Percentiles rank a stretch among this genome's conserved stretches.
These are phyloP conservation scores for Oegoconia quadripuncta DNA, from an alignment of 2,888 invertebrate genomes.

Conservation along the genomic window DNA sequence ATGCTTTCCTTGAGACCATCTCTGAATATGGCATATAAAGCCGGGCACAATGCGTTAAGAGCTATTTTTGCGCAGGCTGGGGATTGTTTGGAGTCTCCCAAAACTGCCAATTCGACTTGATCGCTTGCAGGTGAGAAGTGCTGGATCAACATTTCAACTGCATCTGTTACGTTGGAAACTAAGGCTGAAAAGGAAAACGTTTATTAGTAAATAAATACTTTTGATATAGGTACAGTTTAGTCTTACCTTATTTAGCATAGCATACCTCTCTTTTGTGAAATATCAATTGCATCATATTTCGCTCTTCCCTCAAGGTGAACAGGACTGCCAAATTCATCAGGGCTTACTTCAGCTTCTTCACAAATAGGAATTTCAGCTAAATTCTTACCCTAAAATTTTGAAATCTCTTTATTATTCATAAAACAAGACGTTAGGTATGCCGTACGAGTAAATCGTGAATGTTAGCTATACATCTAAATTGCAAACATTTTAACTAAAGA, in stretches of 20 bases:
- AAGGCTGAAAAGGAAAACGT: constrained; percentile 72
- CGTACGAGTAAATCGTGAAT: neutral
- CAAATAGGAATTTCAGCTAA: constrained; percentile 82
- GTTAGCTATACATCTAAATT: too few relatives aligned
- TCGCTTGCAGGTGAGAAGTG: constrained; percentile 84
- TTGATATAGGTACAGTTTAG: neutral
- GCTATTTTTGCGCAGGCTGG: constrained; percentile 86
- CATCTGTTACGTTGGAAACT: constrained; percentile 85
- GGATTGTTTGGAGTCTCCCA: constrained; percentile 80
- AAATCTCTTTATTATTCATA: constrained; percentile 5
- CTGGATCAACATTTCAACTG: constrained; percentile 86
- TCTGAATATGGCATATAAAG: constrained; percentile 89
- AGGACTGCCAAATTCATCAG: constrained; percentile 79
- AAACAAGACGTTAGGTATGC: neutral
- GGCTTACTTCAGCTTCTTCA: constrained; percentile 81
- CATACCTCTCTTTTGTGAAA: constrained; percentile 81
- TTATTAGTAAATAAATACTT: neutral
- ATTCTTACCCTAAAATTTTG: constrained; percentile 70
- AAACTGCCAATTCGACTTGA: constrained; percentile 78
- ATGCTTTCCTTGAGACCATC: constrained; percentile 90
- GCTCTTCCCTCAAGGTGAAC: constrained; percentile 55
- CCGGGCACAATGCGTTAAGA: constrained; percentile 88
- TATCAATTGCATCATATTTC: constrained; percentile 71
- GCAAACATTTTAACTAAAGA: neutral
- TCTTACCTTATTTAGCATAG: neutral